phyloP scores from a whole-genome alignment of 2,888 invertebrate genomes.

The Rosalia funebris region DNA sequence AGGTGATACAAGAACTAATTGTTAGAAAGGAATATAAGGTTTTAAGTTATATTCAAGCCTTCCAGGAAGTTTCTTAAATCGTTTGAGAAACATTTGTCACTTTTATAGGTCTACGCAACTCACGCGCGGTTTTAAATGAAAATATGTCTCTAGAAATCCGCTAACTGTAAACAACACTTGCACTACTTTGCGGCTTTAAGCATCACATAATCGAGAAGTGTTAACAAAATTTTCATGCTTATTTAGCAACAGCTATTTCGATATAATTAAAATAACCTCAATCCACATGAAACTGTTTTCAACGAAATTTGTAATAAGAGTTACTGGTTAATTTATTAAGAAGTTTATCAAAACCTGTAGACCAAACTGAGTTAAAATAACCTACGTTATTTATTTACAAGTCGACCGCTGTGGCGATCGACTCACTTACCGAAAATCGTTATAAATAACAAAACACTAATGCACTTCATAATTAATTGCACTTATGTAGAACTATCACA shows the following conservation, averaged over 20 bases:
- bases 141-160: neutral
- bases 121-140: neutral
- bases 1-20: no score
- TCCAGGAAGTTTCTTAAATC: no score
- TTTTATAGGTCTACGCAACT: no score
- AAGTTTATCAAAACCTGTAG: conserved; percentile 27
- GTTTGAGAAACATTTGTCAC: no score
- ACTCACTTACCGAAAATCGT: conserved; percentile 52
- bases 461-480: conserved; percentile 53
- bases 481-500: conserved; percentile 22
- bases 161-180: neutral
- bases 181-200: neutral
- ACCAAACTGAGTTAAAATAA: conserved; percentile 15
- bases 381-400: conserved; percentile 7
- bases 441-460: conserved; percentile 49
- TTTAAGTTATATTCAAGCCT: no score
- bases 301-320: conserved; percentile 10
- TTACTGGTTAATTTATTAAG: conserved; percentile 20
- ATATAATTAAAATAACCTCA: conserved; percentile 31
- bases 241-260: conserved; percentile 8
- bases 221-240: neutral
- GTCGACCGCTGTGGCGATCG: no score
- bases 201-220: conserved; percentile 2
- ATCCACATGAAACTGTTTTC: conserved; percentile 24
- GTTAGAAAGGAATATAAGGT: no score